A percentile compares a stretch with the other conserved stretches of the same genome.
These are phyloP conservation scores for Schmidtea mediterranea DNA, from an alignment of 1,140 invertebrate species.

Conservation along the genomic window DNA sequence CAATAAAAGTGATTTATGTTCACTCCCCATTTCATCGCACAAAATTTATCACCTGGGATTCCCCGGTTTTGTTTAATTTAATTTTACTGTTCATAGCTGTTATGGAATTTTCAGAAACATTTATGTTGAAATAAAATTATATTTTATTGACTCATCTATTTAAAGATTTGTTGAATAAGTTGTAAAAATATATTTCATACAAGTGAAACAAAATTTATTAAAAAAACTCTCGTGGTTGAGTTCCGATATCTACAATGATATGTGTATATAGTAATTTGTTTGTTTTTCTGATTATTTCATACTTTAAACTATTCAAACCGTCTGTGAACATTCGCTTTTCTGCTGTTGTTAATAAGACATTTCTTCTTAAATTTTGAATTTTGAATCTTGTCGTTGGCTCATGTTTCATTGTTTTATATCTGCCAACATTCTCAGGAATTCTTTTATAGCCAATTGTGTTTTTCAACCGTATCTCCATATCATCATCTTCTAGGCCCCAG, in stretches of 20 bases:
- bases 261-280: slow-evolving; percentile 25
- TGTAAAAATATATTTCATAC: too few relatives aligned
- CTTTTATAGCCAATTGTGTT: slow-evolving; percentile 7
- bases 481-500: slow-evolving; percentile 42
- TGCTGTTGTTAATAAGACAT: slow-evolving; percentile 16
- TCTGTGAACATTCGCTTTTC: slow-evolving; percentile 27
- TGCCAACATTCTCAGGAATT: slow-evolving; percentile 8
- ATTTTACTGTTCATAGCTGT: too few relatives aligned
- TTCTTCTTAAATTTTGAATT: not conserved
- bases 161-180: too few relatives aligned
- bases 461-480: slow-evolving; percentile 33
- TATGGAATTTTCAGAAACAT: too few relatives aligned
- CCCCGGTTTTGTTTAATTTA: too few relatives aligned
- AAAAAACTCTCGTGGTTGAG: slow-evolving; percentile 18
- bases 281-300: slow-evolving; percentile 18
- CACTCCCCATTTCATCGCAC: too few relatives aligned
- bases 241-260: slow-evolving; percentile 29
- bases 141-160: too few relatives aligned
- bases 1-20: too few relatives aligned
- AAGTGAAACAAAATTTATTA: too few relatives aligned
- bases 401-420: not conserved
- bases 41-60: too few relatives aligned
- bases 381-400: not conserved
- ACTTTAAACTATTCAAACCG: slow-evolving; percentile 30
- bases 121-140: too few relatives aligned